Evolutionary conservation across 2,888 invertebrate species (phyloP).

Genomic region (Nomada lathburiana): DNA sequence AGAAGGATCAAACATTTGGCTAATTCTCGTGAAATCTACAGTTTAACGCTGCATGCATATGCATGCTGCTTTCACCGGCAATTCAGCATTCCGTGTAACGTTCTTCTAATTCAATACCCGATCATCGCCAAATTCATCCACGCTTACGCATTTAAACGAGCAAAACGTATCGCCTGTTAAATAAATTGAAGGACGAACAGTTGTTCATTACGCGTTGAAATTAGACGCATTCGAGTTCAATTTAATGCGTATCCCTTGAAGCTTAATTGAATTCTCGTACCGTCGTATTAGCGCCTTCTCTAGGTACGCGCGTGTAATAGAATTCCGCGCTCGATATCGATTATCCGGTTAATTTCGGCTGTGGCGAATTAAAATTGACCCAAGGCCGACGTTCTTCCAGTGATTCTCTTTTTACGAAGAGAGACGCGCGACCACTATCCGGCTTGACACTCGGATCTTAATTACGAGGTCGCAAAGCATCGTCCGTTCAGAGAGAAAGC

Average conservation of each 20-base stretch:
- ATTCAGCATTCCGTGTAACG: neutral
- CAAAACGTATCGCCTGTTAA: too few relatives aligned
- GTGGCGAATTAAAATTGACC: constrained; percentile 1
- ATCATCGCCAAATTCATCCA: neutral
- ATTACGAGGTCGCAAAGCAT: neutral
- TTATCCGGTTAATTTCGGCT: constrained; percentile 10
- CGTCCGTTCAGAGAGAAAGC: neutral
- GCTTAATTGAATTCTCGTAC: constrained; percentile 13
- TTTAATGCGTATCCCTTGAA: constrained; percentile 1
- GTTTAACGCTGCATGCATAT: neutral
- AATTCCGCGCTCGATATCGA: neutral
- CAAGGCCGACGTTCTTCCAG: neutral
- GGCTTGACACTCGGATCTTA: neutral
- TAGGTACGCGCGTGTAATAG: neutral
- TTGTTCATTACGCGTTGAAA: neutral
- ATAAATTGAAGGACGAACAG: too few relatives aligned
- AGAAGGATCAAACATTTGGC: too few relatives aligned
- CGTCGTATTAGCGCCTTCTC: neutral
- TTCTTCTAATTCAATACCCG: neutral
- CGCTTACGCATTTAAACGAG: too few relatives aligned
- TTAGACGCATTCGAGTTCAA: neutral
- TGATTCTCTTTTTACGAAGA: neutral
- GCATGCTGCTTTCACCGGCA: neutral
- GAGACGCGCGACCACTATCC: too few relatives aligned
- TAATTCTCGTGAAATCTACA: neutral